Conservation (phyloP, 2,113 vertebrate species). For the Nycticryphes semicollaris region DNA sequence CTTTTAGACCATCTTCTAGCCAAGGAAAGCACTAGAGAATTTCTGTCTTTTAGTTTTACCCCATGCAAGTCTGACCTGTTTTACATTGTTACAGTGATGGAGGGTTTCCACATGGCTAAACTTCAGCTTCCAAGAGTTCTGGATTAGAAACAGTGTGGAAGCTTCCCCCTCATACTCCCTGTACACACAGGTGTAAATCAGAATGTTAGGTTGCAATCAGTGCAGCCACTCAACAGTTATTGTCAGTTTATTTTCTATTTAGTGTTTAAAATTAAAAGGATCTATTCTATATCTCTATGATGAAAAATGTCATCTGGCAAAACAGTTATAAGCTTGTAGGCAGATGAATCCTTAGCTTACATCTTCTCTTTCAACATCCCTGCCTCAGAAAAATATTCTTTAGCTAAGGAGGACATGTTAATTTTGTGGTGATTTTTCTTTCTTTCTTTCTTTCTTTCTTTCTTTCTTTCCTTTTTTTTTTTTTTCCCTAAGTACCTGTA, state of each 20-base stretch:
- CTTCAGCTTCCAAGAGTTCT: slow-evolving; percentile 32
- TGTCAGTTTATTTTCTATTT: not conserved
- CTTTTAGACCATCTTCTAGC: not conserved
- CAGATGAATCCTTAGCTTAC: not conserved
- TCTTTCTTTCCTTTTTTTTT: too few relatives aligned
- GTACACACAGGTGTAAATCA: not conserved
- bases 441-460: too few relatives aligned
- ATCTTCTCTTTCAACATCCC: not conserved
- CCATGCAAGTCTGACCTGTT: slow-evolving; percentile 31
- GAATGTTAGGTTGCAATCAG: not conserved
- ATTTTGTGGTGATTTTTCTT: not conserved
- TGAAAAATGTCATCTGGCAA: not conserved
- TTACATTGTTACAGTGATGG: slow-evolving; percentile 23
- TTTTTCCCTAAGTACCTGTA: not conserved
- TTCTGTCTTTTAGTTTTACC: slow-evolving; percentile 13
- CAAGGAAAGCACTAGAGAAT: slow-evolving; percentile 31
- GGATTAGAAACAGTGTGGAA: not conserved
- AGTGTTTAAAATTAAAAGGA: not conserved
- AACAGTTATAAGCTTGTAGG: not conserved
- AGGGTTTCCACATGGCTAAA: slow-evolving; percentile 20
- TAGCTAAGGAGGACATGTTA: not conserved
- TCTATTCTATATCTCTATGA: not conserved
- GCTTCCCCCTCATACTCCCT: not conserved
- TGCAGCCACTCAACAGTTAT: not conserved
- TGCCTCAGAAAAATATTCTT: not conserved